phyloP scores from a whole-genome alignment of 2,113 vertebrate species.

The Myrmophylax atrothorax region DNA sequence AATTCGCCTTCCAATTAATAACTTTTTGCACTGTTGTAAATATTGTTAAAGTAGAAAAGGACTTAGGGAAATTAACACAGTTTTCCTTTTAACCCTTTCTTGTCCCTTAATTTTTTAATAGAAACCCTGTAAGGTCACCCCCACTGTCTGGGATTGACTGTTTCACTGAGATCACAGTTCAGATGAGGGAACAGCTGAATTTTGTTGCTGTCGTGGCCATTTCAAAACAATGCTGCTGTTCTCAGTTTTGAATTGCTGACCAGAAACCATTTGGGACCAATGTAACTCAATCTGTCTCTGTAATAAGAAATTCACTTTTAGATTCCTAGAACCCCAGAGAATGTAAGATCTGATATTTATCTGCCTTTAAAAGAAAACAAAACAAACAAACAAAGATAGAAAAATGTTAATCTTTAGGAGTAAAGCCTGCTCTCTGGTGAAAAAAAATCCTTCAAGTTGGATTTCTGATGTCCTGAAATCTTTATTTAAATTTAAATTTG shows the following conservation, averaged over 20 bases:
- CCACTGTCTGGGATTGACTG: not conserved
- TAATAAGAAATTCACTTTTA: not conserved
- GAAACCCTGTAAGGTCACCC: not conserved
- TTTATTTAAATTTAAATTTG: not conserved
- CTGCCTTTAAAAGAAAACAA: not conserved
- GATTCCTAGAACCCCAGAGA: not conserved
- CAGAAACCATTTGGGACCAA: not conserved
- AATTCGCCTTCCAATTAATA: not conserved
- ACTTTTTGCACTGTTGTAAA: not conserved
- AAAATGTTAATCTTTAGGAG: not conserved
- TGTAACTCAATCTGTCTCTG: not conserved
- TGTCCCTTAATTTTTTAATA: not conserved
- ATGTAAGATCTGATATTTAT: not conserved
- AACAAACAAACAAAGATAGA: not conserved
- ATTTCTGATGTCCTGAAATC: not conserved
- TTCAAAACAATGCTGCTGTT: not conserved
- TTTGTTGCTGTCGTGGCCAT: not conserved
- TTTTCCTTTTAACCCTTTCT: not conserved
- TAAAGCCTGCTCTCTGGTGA: not conserved
- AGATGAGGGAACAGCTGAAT: not conserved
- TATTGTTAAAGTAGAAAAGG: not conserved
- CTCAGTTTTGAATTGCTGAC: not conserved
- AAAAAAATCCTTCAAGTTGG: rapidly evolving
- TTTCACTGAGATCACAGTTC: not conserved
- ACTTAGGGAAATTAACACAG: not conserved